These are phyloP conservation scores for Lophotis ruficrista DNA, from an alignment of 2,113 vertebrate species.

Conservation along the genomic window DNA sequence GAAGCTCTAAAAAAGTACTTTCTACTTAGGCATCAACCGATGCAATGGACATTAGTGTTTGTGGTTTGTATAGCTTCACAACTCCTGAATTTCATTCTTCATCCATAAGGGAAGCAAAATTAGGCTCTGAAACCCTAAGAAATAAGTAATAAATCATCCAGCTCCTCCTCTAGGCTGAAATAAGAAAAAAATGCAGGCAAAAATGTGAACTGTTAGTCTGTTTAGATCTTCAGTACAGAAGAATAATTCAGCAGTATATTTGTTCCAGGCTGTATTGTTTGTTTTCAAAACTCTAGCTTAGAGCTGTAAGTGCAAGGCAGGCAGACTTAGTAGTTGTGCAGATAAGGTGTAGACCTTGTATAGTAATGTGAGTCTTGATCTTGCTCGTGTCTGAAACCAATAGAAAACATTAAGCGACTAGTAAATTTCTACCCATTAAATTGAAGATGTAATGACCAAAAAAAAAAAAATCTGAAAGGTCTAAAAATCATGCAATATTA, in stretches of 20 bases:
- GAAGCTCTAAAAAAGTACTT: neutral
- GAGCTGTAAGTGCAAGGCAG: neutral
- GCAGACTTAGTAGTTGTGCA: neutral
- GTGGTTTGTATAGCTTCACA: neutral
- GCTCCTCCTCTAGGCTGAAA: neutral
- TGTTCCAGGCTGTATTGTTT: neutral
- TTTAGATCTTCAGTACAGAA: neutral
- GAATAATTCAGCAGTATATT: neutral
- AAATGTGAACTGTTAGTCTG: neutral
- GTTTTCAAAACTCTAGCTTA: neutral
- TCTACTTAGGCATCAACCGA: neutral
- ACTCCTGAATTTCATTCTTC: neutral
- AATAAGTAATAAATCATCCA: neutral
- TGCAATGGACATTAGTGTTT: neutral
- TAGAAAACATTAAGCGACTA: neutral
- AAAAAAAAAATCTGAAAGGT: neutral
- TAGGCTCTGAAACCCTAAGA: neutral
- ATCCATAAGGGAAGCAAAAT: neutral
- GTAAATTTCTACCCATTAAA: neutral
- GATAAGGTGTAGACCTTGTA: neutral
- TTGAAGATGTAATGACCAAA: neutral
- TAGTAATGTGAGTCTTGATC: neutral
- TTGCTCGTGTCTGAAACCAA: neutral
- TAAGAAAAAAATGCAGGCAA: neutral
- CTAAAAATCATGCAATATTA: neutral